Conservation (phyloP, 2,113 vertebrate genomes). For the Cephalopterus ornatus region DNA sequence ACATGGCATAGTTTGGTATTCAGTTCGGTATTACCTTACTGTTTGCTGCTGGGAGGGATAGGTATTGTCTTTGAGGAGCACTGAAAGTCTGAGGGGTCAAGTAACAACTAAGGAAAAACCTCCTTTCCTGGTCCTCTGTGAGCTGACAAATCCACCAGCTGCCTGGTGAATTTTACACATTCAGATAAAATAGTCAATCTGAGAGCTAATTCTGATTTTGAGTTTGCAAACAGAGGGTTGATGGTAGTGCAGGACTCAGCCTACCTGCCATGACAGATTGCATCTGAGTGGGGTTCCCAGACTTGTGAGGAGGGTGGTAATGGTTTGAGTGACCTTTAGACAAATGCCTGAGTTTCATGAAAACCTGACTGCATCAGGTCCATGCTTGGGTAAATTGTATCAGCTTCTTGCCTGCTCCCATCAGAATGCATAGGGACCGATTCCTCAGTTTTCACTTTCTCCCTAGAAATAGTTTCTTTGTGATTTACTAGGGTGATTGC, state of each 20-base stretch:
- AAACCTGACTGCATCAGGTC: neutral
- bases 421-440: neutral
- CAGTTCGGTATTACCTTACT: neutral
- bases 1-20: neutral
- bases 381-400: rapidly evolving
- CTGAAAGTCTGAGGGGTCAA: neutral
- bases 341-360: neutral
- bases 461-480: neutral
- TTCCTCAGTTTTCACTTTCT: neutral
- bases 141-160: neutral
- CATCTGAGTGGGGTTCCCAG: neutral
- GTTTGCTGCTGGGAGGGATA: neutral
- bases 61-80: neutral
- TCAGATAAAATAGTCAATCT: neutral
- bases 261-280: neutral
- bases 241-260: neutral
- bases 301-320: neutral
- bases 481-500: neutral
- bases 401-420: neutral
- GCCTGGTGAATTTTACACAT: neutral
- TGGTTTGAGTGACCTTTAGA: neutral
- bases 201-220: neutral
- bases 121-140: neutral
- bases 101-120: neutral
- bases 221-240: neutral